Evolutionary conservation across 1,140 invertebrate species (phyloP), one percentile per base, ranked within the genome.

Genomic region (Acyrthosiphon pisum): DNA sequence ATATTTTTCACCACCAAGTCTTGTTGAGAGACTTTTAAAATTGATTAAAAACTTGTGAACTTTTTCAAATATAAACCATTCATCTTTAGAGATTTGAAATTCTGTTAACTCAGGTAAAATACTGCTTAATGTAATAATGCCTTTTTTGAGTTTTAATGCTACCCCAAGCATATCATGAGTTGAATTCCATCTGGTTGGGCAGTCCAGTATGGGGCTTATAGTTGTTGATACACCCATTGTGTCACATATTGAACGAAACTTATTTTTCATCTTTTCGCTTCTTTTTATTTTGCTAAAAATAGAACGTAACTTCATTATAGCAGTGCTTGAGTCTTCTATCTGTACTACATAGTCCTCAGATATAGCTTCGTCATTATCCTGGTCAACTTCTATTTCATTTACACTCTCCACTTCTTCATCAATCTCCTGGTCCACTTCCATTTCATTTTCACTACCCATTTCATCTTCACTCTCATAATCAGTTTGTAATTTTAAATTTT

Each of bases 181-280:
- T 7, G 93, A 94, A 30, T 94, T 93, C 94, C 93, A 94, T 68
- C 93, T 68, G 22, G 94, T 94, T 20, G 94, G 48, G 26, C 93
- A 93, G 56, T 94, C 93, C 1, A 94, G 60, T 44, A 89, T 88
- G 23, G 46, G 89, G 7, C 53, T 94, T 37, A 90, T 14, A 2
- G 90, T 83, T 91, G 91, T 92, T 86, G 93, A 48, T 83, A 76
- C 76, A 60, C 56, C 86, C 3, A 92, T 56, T 37, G 89, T 83
- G 22, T 94, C 89, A 94, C 92, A 94, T 60, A 48, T 76, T 9
- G 30, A 56, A 35, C 68, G 6, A 37, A 94, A 84, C 60, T 93
- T 94, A 56, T 93, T 94, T 26, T 37, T 88, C 90, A 91, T 88
- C 30, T 68, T 89, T 60, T 94, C 92, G 18, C 83, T 93, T 53